Percentiles rank a stretch among this genome's conserved stretches.
Evolutionary conservation across 2,797 vertebrate species (phyloP).

Genomic region (Poeciliopsis paucimaculata): DNA sequence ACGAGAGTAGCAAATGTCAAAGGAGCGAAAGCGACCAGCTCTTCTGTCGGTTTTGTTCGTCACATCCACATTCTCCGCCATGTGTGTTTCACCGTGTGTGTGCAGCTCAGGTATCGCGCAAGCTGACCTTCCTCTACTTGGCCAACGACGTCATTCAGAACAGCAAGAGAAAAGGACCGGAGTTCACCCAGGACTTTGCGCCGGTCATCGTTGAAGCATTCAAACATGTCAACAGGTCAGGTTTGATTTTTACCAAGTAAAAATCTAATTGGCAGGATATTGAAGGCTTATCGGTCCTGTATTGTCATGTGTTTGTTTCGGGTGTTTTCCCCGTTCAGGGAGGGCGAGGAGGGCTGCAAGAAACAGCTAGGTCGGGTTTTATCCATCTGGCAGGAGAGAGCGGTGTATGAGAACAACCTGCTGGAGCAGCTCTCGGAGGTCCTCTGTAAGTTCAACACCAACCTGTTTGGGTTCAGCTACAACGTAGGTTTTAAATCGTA

Average conservation of each 20-base stretch:
- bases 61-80: background rate
- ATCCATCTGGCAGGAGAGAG: slow-evolving; percentile 98
- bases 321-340: slow-evolving; percentile 75
- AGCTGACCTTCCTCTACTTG: slow-evolving; percentile 97
- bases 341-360: slow-evolving; percentile 95
- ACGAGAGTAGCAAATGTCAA: background rate
- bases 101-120: slow-evolving; percentile 93
- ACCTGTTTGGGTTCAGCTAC: background rate
- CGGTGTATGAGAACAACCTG: slow-evolving; percentile 93
- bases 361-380: slow-evolving; percentile 94
- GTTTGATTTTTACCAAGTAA: background rate
- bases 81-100: slow-evolving; percentile 28
- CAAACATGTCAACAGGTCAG: slow-evolving; percentile 95
- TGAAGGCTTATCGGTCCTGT: background rate
- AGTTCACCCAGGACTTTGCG: slow-evolving; percentile 98
- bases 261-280: background rate
- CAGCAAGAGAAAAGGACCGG: slow-evolving; percentile 98
- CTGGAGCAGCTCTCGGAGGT: slow-evolving; percentile 93
- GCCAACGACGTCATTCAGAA: slow-evolving; percentile 99
- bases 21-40: background rate
- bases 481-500: background rate
- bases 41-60: background rate
- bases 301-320: background rate
- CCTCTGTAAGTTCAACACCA: slow-evolving; percentile 85
- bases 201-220: slow-evolving; percentile 96